Base-by-base conservation (phyloP, 2,113 vertebrate genomes). In the Datnioides undecimradiatus region DNA sequence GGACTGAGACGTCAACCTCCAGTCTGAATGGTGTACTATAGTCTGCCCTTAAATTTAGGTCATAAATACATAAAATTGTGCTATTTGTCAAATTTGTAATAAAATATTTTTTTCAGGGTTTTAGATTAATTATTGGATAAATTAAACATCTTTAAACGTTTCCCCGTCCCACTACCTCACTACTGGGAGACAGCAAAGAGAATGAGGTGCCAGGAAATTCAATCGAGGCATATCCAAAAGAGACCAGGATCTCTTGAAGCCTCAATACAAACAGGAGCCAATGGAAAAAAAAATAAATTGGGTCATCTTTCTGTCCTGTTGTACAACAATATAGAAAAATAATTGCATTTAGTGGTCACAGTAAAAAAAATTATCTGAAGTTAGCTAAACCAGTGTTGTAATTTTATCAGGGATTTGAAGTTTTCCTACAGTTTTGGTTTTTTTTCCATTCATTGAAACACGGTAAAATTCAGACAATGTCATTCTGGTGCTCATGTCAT, bases 131-230 rank as follows among this genome's bases (percentile, higher is more conserved):
- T 88, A 59, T 84, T 72, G 77, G 62, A 79, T 80, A 48, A 41
- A 69, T 80, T 2, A 25, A 58, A 69, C 60, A 88, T 80, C 83
- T 88, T 41, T 79, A 76, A 80, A 75, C 54, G 12, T 65, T 80
- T 82, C 82, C 60, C 71, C 54, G 55, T 75, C 74, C 77, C 76
- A 84, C 46, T 52, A 46, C 55, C 46, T 82, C 64, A 79, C 82
- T 77, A 70, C 40, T 85, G 73, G 85, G 71, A 89, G 65, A 88
- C 33, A 60, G 83, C 73, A 83, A 71, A 88, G 68, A 75, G 52
- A 82, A 79, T 17, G 60, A 70, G 65, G 63, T 91, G 88, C 90
- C 90, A 91, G 80, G 81, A 92, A 92, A 93, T 91, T 90, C 68
- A 89, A 83, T 91, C 79, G 78, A 85, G 63, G 76, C 66, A 71